phyloP scores from a whole-genome alignment of 2,888 invertebrate species.

The Pachymerium ferrugineum region DNA sequence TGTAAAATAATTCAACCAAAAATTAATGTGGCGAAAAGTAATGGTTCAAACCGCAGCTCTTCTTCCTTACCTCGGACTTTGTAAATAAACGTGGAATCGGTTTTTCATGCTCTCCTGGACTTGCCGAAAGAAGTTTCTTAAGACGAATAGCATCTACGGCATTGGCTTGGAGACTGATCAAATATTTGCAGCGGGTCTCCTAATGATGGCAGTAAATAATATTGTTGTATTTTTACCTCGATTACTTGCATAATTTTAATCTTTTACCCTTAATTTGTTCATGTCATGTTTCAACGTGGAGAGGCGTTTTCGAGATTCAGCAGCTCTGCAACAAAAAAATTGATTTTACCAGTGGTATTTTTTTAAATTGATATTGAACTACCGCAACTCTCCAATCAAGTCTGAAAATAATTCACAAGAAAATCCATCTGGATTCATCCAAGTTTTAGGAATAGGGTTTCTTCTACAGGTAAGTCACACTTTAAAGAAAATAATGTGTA shows the following conservation, averaged over 20 bases:
- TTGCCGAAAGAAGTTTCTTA: background rate
- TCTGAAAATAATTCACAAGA: background rate
- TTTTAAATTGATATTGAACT: background rate
- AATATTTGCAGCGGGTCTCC: constrained; percentile 16
- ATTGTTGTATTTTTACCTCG: background rate
- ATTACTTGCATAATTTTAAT: background rate
- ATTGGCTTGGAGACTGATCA: constrained; percentile 4
- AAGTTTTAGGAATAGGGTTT: background rate
- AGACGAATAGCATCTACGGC: constrained; percentile 28
- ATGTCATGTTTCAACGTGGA: background rate
- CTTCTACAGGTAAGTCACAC: too few relatives aligned
- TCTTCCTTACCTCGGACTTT: background rate
- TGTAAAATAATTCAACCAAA: too few relatives aligned
- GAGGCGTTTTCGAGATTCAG: constrained; percentile 17
- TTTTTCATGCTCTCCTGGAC: background rate
- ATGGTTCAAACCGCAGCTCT: background rate
- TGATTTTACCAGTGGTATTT: background rate
- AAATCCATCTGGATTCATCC: background rate
- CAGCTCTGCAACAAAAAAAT: background rate
- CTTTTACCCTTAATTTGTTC: background rate
- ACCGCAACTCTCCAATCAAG: constrained; percentile 1
- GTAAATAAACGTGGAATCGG: background rate
- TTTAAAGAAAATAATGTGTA: too few relatives aligned
- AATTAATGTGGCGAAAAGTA: too few relatives aligned
- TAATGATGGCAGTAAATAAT: background rate